These are phyloP conservation scores for Ophion ellenae DNA, from an alignment of 2,888 invertebrate genomes.

Conservation along the genomic window DNA sequence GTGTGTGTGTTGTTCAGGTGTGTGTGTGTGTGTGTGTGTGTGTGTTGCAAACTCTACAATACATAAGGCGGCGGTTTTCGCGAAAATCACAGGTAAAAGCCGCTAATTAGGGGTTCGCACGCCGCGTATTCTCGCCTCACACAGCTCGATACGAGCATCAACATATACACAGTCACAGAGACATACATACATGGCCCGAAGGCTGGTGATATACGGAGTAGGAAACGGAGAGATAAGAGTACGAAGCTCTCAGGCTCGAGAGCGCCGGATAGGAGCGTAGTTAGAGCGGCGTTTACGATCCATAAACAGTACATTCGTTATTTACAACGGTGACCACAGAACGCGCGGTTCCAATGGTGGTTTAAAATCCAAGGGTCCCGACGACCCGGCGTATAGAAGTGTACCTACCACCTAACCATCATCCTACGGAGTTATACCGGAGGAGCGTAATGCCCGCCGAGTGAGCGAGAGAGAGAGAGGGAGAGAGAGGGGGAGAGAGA, in stretches of 20 bases:
- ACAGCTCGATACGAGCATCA: slow-evolving; percentile 31
- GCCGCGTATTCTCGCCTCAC: slow-evolving; percentile 51
- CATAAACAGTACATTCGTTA: slow-evolving; percentile 80
- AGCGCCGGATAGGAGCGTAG: slow-evolving; percentile 71
- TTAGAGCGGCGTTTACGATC: slow-evolving; percentile 80
- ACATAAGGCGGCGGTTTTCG: slow-evolving; percentile 55
- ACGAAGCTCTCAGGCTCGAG: slow-evolving; percentile 65
- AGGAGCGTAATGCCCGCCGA: slow-evolving; percentile 13
- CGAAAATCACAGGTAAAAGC: slow-evolving; percentile 62
- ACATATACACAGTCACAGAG: neutral
- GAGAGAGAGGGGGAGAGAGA: neutral
- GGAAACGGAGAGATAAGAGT: slow-evolving; percentile 74
- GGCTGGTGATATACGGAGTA: slow-evolving; percentile 77
- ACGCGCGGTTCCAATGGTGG: slow-evolving; percentile 55
- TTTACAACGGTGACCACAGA: slow-evolving; percentile 75
- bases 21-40: neutral
- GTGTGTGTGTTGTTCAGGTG: neutral
- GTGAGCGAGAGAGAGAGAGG: slow-evolving; percentile 3
- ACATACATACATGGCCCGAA: slow-evolving; percentile 7
- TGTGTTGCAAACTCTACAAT: slow-evolving; percentile 18
- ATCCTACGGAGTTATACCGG: slow-evolving; percentile 28
- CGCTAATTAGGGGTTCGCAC: slow-evolving; percentile 65
- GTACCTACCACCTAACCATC: neutral
- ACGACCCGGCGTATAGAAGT: slow-evolving; percentile 10
- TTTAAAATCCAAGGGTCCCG: slow-evolving; percentile 48